Conservation (phyloP, 1,140 invertebrate genomes). For the Rhagoletis pomonella region DNA sequence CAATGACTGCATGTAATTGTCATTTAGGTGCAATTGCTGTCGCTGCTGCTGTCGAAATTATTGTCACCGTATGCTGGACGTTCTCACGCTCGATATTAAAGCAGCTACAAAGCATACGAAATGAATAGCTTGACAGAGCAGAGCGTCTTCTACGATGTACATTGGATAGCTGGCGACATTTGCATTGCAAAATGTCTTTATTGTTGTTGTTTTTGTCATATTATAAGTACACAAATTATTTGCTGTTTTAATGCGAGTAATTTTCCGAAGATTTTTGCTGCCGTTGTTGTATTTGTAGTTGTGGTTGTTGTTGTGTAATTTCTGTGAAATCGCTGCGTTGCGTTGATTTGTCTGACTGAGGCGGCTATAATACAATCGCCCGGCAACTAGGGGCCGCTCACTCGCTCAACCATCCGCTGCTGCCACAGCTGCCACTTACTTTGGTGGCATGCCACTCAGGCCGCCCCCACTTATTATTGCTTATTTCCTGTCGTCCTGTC, state of each 20-base stretch:
- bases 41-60: background rate
- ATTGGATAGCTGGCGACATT: background rate
- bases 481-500: conserved; percentile 8
- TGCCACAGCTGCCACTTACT: background rate
- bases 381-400: background rate
- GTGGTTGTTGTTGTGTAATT: conserved; percentile 34
- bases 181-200: background rate
- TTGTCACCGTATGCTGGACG: conserved; percentile 34
- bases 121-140: background rate
- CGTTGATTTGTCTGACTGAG: conserved; percentile 27
- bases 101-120: background rate
- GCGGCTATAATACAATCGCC: conserved; percentile 15
- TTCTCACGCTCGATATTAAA: conserved; percentile 32
- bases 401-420: background rate
- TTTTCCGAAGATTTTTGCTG: background rate
- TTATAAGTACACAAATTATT: conserved; percentile 18
- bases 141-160: background rate
- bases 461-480: conserved; percentile 29
- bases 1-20: background rate
- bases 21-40: background rate
- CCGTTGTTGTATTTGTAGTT: background rate
- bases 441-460: conserved; percentile 24
- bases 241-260: conserved; percentile 37
- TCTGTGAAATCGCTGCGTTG: conserved; percentile 22
- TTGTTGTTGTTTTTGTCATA: background rate